Base-by-base conservation (phyloP, 2,113 vertebrate species). In the Sorex fumeus region DNA sequence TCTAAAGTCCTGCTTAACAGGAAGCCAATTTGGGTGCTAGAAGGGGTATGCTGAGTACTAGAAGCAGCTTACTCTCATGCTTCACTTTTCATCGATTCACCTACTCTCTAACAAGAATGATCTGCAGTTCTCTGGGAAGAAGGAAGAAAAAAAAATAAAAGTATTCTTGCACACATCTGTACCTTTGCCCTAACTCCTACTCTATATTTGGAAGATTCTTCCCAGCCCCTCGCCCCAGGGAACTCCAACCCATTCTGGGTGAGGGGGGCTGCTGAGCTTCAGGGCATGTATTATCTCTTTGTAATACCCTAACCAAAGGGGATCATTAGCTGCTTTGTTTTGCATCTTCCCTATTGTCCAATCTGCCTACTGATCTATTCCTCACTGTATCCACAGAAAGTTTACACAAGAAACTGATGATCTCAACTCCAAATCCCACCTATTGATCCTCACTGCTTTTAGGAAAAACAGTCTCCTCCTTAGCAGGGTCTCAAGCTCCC, bases 81-180 rank as follows among this genome's bases (percentile, higher is more conserved):
- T 90, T 90, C 13, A 78, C 74, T 87, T 93, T 25, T 87, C 36
- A 78, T 82, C 19, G 32, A 75, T 67, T 85, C 43, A 90, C 75
- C 11, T 79, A 79, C 9, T 78, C 15, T 43, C 19, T 5, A 79
- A 21, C 47, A 66, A 70, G 57, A 80, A 80, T 81, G 47, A 72
- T 36, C 50, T 92, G 4, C 32, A 75, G 50, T 32, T 69, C 34
- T 78, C 32, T 74, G 7, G 11, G 7, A 23, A 60, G 57, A 60
- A 23, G 53, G 53, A 12, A 12, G 18, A 1, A 3, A 8, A 8
- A 30, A 75, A 69, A 86, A 86, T 64, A 69, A 19, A 21, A 32
- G 85, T 50, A 6, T 21, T 69, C 32, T 72, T 36, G 2, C 6
- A 62, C 8, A 91, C 6, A 40, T 87, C 40, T 27, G 25, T 80